phyloP scores from a whole-genome alignment of 2,113 vertebrate genomes.

The Myrmecobius fasciatus region DNA sequence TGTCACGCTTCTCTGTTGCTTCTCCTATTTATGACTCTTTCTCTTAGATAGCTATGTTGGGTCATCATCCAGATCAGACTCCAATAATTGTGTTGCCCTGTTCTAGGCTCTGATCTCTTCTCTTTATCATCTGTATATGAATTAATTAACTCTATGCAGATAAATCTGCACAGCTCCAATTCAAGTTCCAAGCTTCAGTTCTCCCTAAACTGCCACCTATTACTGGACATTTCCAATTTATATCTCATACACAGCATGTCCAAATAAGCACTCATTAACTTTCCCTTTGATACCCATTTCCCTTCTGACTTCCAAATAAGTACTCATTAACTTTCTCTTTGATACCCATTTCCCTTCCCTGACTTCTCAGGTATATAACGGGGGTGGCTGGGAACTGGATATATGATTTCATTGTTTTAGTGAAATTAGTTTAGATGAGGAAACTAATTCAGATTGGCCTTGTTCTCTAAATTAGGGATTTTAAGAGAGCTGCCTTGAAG shows the following conservation, averaged over 20 bases:
- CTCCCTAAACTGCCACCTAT: too few relatives aligned
- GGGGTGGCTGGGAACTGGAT: not conserved
- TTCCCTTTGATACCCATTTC: not conserved
- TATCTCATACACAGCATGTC: too few relatives aligned
- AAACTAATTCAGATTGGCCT: not conserved
- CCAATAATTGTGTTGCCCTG: not conserved
- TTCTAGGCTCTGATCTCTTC: too few relatives aligned
- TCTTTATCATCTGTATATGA: not conserved
- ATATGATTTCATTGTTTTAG: not conserved
- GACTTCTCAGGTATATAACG: not conserved
- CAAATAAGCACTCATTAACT: too few relatives aligned
- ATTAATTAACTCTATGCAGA: not conserved
- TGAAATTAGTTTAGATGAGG: not conserved
- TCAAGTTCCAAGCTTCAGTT: too few relatives aligned
- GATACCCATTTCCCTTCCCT: not conserved
- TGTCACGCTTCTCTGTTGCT: not conserved
- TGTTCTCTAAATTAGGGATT: not conserved
- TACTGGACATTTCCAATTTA: too few relatives aligned
- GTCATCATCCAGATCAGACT: not conserved
- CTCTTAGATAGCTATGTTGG: not conserved
- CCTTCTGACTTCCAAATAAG: not conserved
- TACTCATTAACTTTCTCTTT: too few relatives aligned
- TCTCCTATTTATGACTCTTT: not conserved
- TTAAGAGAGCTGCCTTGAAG: not conserved
- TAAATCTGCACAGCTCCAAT: too few relatives aligned